phyloP scores from a whole-genome alignment of 1,140 invertebrate genomes.

The Bombus balteatus region DNA sequence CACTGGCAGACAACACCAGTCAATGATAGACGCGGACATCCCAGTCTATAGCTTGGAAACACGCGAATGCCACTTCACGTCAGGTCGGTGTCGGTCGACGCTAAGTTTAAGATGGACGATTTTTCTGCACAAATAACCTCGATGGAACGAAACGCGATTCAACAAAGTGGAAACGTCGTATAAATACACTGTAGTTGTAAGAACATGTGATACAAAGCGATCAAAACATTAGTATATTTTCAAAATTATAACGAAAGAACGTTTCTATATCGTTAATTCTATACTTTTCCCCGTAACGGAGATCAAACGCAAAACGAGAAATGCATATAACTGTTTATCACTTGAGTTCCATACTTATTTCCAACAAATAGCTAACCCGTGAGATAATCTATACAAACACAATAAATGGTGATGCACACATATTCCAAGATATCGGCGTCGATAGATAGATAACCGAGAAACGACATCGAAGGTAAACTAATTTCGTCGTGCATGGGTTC shows the following conservation, averaged over 20 bases:
- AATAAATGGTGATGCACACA: no score
- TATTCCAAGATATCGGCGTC: not conserved
- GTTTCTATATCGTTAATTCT: no score
- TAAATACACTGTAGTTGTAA: not conserved
- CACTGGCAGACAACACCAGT: not conserved
- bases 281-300: no score
- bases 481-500: not conserved
- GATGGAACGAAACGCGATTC: not conserved
- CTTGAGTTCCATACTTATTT: no score
- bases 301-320: no score
- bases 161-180: not conserved
- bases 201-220: no score
- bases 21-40: no score
- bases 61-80: not conserved
- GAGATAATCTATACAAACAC: no score
- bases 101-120: no score
- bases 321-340: no score
- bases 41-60: not conserved
- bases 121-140: not conserved
- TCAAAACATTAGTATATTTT: no score
- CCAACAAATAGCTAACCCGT: no score
- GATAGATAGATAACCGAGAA: not conserved
- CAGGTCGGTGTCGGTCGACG: constrained; percentile 4
- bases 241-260: not conserved
- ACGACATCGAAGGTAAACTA: not conserved